phyloP scores from a whole-genome alignment of 1,140 invertebrate species.

The Neodiprion pinetum region DNA sequence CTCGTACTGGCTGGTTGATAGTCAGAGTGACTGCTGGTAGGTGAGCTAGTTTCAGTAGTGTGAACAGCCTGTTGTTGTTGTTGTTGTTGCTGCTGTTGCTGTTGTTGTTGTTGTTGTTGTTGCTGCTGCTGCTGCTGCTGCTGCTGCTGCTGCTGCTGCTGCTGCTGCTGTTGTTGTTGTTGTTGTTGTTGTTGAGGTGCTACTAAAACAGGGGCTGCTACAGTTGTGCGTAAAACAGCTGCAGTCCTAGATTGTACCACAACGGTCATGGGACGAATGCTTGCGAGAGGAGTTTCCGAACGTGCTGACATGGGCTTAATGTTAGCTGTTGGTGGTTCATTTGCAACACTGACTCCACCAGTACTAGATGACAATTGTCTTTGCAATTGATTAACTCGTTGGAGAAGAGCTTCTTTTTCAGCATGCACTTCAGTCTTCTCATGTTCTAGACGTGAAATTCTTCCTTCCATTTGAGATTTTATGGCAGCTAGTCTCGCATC shows the following conservation, averaged over 20 bases:
- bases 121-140: slow-evolving; percentile 63
- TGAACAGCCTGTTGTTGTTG: slow-evolving; percentile 55
- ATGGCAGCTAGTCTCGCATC: slow-evolving; percentile 67
- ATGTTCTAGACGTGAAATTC: slow-evolving; percentile 75
- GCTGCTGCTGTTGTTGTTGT: slow-evolving; percentile 64
- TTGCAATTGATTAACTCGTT: slow-evolving; percentile 78
- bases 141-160: slow-evolving; percentile 39
- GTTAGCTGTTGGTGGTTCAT: slow-evolving; percentile 88
- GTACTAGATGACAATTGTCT: slow-evolving; percentile 75
- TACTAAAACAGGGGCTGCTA: slow-evolving; percentile 65
- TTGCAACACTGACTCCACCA: slow-evolving; percentile 70
- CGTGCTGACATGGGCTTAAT: slow-evolving; percentile 91
- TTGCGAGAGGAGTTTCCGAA: slow-evolving; percentile 84
- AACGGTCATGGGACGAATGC: slow-evolving; percentile 91
- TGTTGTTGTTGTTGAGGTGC: slow-evolving; percentile 68
- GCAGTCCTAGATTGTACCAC: slow-evolving; percentile 74
- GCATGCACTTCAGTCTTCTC: slow-evolving; percentile 75
- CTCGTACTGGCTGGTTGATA: slow-evolving; percentile 59
- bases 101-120: slow-evolving; percentile 65
- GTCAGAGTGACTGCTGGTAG: slow-evolving; percentile 63
- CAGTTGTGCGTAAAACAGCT: slow-evolving; percentile 79
- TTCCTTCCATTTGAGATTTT: slow-evolving; percentile 76
- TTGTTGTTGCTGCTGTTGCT: slow-evolving; percentile 57
- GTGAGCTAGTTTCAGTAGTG: slow-evolving; percentile 62
- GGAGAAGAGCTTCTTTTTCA: slow-evolving; percentile 74